A percentile compares a stretch with the other conserved stretches of the same genome.
These are phyloP conservation scores for Blastobasis lacticolella DNA, from an alignment of 2,888 invertebrate genomes.

Conservation along the genomic window DNA sequence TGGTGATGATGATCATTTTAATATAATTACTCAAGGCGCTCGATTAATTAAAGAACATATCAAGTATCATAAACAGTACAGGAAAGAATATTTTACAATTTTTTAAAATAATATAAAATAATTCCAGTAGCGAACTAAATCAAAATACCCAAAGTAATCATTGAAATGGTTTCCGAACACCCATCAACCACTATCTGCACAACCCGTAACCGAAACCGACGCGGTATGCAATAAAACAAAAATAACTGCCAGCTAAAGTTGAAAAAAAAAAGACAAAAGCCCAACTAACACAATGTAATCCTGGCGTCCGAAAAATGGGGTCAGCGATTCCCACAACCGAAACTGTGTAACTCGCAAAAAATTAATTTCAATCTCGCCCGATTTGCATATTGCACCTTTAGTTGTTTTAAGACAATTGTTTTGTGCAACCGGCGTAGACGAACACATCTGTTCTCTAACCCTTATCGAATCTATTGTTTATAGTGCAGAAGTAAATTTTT, in stretches of 20 bases:
- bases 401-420: constrained; percentile 56
- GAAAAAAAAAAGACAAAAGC: constrained; percentile 11
- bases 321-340: constrained; percentile 52
- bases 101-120: no score
- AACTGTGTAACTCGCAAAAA: constrained; percentile 45
- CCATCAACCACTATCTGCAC: neutral
- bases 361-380: constrained; percentile 49
- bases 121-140: no score
- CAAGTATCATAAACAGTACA: no score
- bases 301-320: constrained; percentile 51
- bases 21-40: no score
- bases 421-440: constrained; percentile 19
- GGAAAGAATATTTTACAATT: no score
- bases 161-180: no score
- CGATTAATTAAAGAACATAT: no score
- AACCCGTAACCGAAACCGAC: constrained; percentile 8
- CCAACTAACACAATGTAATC: constrained; percentile 12
- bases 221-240: constrained; percentile 13
- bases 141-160: no score
- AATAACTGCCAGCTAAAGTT: constrained; percentile 8
- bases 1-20: no score
- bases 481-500: constrained; percentile 36
- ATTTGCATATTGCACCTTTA: constrained; percentile 57
- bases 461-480: constrained; percentile 45
- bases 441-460: constrained; percentile 55